Evolutionary conservation across 2,113 vertebrate genomes (phyloP), one percentile per base, ranked within the genome.

Genomic region (Canis aureus): DNA sequence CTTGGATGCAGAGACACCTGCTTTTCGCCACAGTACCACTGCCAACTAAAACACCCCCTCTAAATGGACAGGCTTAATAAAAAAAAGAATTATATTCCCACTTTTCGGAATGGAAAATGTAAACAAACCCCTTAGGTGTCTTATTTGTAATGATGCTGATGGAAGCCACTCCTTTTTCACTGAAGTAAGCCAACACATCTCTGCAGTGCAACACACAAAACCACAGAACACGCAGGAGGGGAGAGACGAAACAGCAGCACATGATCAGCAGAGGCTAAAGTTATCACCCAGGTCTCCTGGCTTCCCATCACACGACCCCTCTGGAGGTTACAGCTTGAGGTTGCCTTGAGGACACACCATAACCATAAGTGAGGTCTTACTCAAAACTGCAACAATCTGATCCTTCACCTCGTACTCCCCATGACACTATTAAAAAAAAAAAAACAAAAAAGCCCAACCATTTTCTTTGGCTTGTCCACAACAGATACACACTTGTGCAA

Each of bases 401-500:
- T 94, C 60, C 81, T 98, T 97, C 97, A 97, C 88, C 32, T 19
- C 73, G 89, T 94, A 98, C 91, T 83, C 96, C 76, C 7, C 97
- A 96, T 95, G 97, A 98, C 86, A 96, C 95, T 96, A 89, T 96
- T 98, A 57, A 57, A 57, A 57, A 2, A 13, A 57, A 17, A 57
- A 57, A 57, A n/a, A n/a, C n/a, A n/a, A 57, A 69, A 43, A 43
- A 43, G 43, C 43, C 43, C 43, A 43, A 92, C 81, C 94, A 97
- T 91, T 92, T 98, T 96, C 98, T 97, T 97, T 79, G 81, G 95
- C 82, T 97, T 97, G 97, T 97, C 89, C 5, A 87, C 96, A 97
- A 98, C 29, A 98, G 98, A 98, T 78, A 97, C 94, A 94, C 16
- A 93, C 94, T 98, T 91, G 93, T 97, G 97, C 96, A 96, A 98